Evolutionary conservation across 2,113 vertebrate genomes (phyloP).

Genomic region (Lampris megalopsis): DNA sequence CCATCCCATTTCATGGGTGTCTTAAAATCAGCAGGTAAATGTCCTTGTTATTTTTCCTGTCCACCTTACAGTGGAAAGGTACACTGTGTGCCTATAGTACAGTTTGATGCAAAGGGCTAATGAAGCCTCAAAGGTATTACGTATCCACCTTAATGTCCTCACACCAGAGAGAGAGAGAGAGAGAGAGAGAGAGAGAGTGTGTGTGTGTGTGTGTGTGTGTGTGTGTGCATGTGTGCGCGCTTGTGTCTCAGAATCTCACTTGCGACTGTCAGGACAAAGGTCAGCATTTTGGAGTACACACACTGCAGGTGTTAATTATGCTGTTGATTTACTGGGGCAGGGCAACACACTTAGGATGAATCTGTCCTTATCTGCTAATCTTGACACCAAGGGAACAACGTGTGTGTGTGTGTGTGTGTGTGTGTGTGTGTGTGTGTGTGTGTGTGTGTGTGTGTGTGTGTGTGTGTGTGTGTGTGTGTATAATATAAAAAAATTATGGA

Average conservation of each 20-base stretch:
- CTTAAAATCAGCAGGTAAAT: slow-evolving; percentile 69
- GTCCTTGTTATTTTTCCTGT: slow-evolving; percentile 52
- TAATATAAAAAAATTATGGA: background rate
- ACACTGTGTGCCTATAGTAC: slow-evolving; percentile 57
- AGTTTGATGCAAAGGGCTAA: slow-evolving; percentile 71
- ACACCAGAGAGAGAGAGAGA: background rate
- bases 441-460: too few relatives aligned
- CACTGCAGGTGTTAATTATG: slow-evolving; percentile 42
- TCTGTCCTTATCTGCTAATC: slow-evolving; percentile 39
- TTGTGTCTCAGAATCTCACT: background rate
- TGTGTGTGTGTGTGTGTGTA: too few relatives aligned
- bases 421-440: too few relatives aligned
- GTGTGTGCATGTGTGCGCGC: slow-evolving; percentile 18
- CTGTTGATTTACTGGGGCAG: slow-evolving; percentile 37
- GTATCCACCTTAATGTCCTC: slow-evolving; percentile 41
- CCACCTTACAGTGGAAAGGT: slow-evolving; percentile 51
- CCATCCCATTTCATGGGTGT: slow-evolving; percentile 29
- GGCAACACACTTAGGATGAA: slow-evolving; percentile 41
- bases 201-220: slow-evolving; percentile 24
- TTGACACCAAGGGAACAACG: slow-evolving; percentile 6
- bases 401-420: too few relatives aligned
- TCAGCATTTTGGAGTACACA: slow-evolving; percentile 29
- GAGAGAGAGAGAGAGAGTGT: slow-evolving; percentile 6
- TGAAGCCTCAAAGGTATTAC: slow-evolving; percentile 76
- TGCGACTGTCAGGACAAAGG: slow-evolving; percentile 28